Base-by-base conservation (phyloP, 2,888 invertebrate species). In the Ommatoiulus sabulosus region DNA sequence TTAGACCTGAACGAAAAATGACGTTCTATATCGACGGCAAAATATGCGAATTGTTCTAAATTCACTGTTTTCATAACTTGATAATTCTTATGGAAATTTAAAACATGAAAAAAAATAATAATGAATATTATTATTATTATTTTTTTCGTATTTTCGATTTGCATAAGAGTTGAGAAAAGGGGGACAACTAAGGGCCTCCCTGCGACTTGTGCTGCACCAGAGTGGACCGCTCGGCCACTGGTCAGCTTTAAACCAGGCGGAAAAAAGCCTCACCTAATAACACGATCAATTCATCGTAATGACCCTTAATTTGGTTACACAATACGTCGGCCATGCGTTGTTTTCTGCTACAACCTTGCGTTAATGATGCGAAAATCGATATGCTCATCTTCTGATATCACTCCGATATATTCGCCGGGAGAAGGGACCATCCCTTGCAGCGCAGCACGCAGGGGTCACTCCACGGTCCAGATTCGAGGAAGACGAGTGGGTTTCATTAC, bases 251-350 rank as follows among this genome's bases (percentile, higher is more conserved):
- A 72, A n/a, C n/a, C 72, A n/a, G 17, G 72, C 72, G 0, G 72
- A 8, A 72, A 72, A 72, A 72, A 17, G 72, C 72, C 72, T 72
- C 72, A 72, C 72, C 72, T 72, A 72, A 72, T 72, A 72, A 72
- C 72, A 24, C 72, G 72, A 72, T 72, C 72, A 72, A 72, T 72
- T 72, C 72, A 20, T 4, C 72, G 72, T 72, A 72, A 72, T 72
- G 72, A 72, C 72, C 72, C 72, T 72, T 72, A 72, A 72, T 72
- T 72, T 72, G 72, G 72, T 72, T 72, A 72, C 72, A 72, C 72
- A 72, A 72, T 72, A 72, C 72, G 72, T 17, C 24, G 72, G 24
- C 24, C 72, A 57, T 57, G 72, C 72, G 72, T 72, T 72, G 72
- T 72, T 72, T 72, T 72, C 72, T 4, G 72, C 72, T 72, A 72